These are phyloP conservation scores for Tapirus indicus DNA, from an alignment of 2,797 vertebrate species.

Conservation along the genomic window DNA sequence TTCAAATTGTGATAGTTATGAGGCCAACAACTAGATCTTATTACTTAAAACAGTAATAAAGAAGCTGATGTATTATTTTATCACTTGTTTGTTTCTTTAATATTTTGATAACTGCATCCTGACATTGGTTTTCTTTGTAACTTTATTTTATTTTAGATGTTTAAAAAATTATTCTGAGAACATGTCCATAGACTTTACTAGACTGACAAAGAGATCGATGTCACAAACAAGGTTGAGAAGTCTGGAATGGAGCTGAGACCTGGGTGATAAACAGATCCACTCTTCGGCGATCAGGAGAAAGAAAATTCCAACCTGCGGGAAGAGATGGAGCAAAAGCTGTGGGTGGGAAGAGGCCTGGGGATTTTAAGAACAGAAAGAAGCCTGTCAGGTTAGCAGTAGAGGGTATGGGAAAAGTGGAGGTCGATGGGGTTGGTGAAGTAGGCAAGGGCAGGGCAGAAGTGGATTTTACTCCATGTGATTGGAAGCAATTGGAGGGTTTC, in stretches of 20 bases:
- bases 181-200: background rate
- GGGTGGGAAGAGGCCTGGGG: background rate
- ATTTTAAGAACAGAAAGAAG: background rate
- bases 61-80: background rate
- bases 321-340: background rate
- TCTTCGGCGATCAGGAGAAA: background rate
- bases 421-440: background rate
- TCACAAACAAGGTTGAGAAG: background rate
- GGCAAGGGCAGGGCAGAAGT: no score
- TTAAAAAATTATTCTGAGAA: background rate
- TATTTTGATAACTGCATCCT: background rate
- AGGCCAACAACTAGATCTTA: background rate
- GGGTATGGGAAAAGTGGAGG: background rate
- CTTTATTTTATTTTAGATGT: background rate
- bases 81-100: background rate
- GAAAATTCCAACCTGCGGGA: background rate
- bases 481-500: background rate
- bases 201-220: background rate
- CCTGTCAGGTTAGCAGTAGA: no score
- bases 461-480: background rate
- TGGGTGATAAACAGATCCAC: no score
- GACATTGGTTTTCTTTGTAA: background rate
- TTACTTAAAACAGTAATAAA: background rate
- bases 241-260: background rate
- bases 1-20: background rate